These are phyloP conservation scores for Heteropelma amictum DNA, from an alignment of 2,888 invertebrate genomes.

Conservation along the genomic window DNA sequence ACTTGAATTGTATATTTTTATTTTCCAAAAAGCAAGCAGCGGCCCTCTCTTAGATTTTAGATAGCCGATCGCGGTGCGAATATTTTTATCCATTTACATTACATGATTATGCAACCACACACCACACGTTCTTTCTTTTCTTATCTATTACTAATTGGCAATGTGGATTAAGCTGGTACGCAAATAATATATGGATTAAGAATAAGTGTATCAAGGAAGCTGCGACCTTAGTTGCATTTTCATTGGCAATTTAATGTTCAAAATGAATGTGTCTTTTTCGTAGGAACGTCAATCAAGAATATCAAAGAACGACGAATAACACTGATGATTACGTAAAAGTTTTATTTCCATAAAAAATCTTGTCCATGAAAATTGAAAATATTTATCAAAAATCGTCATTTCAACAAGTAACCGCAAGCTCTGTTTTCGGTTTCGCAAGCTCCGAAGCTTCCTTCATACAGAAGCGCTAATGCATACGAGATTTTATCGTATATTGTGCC, in stretches of 20 bases:
- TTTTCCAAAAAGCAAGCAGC: conserved; percentile 22
- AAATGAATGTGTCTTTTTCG: too few species aligned
- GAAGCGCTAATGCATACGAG: not conserved
- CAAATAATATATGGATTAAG: not conserved
- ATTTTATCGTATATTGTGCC: not conserved
- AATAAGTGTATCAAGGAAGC: conserved; percentile 8
- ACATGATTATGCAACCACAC: not conserved
- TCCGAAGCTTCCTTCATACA: conserved; percentile 6
- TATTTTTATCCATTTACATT: conserved; percentile 21
- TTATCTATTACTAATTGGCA: conserved; percentile 10
- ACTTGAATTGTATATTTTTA: conserved; percentile 33
- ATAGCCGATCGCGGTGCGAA: conserved; percentile 49
- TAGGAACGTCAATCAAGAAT: too few species aligned
- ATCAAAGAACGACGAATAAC: too few species aligned
- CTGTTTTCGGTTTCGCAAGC: too few species aligned
- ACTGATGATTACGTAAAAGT: too few species aligned
- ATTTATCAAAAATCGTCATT: not conserved
- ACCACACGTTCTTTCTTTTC: conserved; percentile 9
- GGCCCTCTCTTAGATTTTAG: conserved; percentile 49
- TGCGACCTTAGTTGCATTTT: not conserved
- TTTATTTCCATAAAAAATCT: too few species aligned
- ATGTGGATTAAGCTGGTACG: conserved; percentile 7
- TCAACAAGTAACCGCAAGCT: not conserved
- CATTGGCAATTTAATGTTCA: too few species aligned
- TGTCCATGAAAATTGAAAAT: not conserved